Base-by-base conservation (phyloP, 2,113 vertebrate species). In the Periophthalmus modestus region DNA sequence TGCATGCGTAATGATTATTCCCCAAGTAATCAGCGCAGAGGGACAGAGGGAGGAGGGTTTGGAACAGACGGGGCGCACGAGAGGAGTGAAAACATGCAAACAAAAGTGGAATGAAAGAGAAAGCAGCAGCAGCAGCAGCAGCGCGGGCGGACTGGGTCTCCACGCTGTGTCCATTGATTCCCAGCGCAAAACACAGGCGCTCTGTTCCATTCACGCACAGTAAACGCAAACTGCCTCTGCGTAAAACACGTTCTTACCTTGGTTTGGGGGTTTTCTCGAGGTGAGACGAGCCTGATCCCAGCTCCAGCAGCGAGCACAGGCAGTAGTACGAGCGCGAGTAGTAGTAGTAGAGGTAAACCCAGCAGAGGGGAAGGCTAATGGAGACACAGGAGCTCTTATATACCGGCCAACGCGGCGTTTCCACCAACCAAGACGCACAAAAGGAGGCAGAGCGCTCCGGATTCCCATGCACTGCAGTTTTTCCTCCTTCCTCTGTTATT, bases 341-440 rank as follows among this genome's bases (percentile, higher is more conserved):
- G 69, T 59, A 43, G 81, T 71, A 62, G 78, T 62, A 21, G 87
- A 83, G 83, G 86, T 82, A 71, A 82, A 78, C 80, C 59, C 87
- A 75, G 85, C 34, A 69, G 88, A 83, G 77, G 77, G 63, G 82
- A 85, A 79, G 71, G 83, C 78, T 68, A 84, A 87, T 87, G 88
- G 80, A 87, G 88, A 83, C 85, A 82, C 83, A 71, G 80, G 62
- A 84, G 88, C 89, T 93, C 93, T 92, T 93, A 93, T 90, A 91
- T 79, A 84, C 81, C 66, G 72, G 85, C 82, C 82, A 73, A 82
- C 78, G 82, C 83, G 83, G 83, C 81, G 85, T 85, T 82, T 85
- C 85, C 89, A 88, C 78, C 69, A 72, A 80, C 67, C 75, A 79
- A 88, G 88, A 80, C 82, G 87, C 87, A 66, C 78, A 84, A 73